A percentile compares a stretch with the other conserved stretches of the same genome.
Evolutionary conservation across 2,797 vertebrate species (phyloP).

Genomic region (Pelodytes ibericus): DNA sequence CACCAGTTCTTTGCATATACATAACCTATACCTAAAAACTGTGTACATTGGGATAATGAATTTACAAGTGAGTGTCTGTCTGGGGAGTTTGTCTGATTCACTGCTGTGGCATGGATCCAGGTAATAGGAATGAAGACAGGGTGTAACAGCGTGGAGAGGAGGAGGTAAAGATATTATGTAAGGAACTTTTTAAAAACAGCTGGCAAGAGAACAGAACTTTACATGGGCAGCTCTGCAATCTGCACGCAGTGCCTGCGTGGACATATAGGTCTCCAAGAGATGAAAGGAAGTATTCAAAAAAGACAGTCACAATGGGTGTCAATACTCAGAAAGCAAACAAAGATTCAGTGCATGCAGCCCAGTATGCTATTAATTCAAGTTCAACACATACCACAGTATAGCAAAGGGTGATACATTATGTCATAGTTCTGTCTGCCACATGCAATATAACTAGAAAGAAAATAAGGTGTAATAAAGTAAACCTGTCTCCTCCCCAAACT

Average conservation of each 20-base stretch:
- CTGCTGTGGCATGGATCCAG: slow-evolving; percentile 38
- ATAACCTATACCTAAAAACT: slow-evolving; percentile 3
- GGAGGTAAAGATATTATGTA: slow-evolving; percentile 35
- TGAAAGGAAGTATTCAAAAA: background rate
- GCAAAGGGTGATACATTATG: background rate
- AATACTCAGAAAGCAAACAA: slow-evolving; percentile 19
- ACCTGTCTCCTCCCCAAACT: too few species aligned
- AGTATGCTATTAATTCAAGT: background rate
- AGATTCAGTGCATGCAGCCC: background rate
- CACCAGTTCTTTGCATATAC: background rate
- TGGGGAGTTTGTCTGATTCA: slow-evolving; percentile 37
- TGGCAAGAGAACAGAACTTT: slow-evolving; percentile 15
- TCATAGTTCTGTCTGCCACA: background rate
- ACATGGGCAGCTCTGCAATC: slow-evolving; percentile 1
- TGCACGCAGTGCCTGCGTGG: slow-evolving; percentile 19
- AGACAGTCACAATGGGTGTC: background rate
- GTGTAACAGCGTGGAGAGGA: slow-evolving; percentile 35
- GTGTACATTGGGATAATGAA: background rate
- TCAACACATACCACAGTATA: background rate
- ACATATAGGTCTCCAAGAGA: background rate
- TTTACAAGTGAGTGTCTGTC: slow-evolving; percentile 17
- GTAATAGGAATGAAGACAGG: slow-evolving; percentile 33
- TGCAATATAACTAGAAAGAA: background rate
- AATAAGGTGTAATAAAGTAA: too few species aligned
- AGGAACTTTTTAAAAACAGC: slow-evolving; percentile 29